Percentiles rank a stretch among this genome's conserved stretches.
Evolutionary conservation across 1,140 invertebrate species (phyloP).

Genomic region (Parasteatoda tepidariorum): DNA sequence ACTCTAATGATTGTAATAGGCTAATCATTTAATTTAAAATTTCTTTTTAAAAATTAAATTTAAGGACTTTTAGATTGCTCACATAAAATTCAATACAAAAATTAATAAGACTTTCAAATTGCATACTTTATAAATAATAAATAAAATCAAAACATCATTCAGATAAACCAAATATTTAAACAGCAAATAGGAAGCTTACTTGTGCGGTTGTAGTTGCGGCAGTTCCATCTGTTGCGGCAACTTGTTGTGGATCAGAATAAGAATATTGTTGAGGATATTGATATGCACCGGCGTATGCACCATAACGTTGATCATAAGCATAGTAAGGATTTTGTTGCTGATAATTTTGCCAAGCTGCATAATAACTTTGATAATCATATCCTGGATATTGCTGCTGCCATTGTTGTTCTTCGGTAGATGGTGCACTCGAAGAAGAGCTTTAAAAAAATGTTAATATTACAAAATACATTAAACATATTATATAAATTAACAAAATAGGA

Average conservation of each 20-base stretch:
- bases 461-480: not conserved
- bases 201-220: slow-evolving; percentile 16
- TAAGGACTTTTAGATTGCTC: no score
- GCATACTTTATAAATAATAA: no score
- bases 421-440: not conserved
- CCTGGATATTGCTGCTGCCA: slow-evolving; percentile 57
- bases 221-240: slow-evolving; percentile 19
- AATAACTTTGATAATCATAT: slow-evolving; percentile 60
- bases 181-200: no score
- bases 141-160: no score
- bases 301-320: slow-evolving; percentile 46
- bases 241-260: slow-evolving; percentile 29
- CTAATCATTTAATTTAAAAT: no score
- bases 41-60: no score
- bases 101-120: no score
- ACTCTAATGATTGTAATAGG: no score
- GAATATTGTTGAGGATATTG: slow-evolving; percentile 39
- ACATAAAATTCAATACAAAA: no score
- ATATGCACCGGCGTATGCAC: slow-evolving; percentile 18
- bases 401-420: slow-evolving; percentile 22
- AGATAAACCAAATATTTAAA: no score
- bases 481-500: not conserved
- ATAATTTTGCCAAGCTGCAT: slow-evolving; percentile 59
- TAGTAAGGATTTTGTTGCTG: slow-evolving; percentile 48
- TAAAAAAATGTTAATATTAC: not conserved